Base-by-base conservation (phyloP, 2,888 invertebrate species). In the Matsumyia berberina region DNA sequence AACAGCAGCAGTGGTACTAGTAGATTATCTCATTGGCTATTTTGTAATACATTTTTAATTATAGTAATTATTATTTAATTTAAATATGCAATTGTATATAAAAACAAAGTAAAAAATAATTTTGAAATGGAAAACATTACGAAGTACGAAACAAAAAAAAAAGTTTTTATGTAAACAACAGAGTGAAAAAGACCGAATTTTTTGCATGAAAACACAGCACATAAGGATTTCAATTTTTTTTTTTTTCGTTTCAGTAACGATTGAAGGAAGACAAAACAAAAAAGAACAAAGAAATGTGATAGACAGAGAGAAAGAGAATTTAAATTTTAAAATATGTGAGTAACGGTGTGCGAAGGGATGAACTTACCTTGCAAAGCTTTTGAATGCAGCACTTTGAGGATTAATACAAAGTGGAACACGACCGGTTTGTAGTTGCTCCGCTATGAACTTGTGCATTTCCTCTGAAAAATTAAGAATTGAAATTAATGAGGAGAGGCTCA, bases 311-410 rank as follows among this genome's bases (percentile, higher is more conserved):
- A 66, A 76, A 12, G 31, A 76, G 37, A 42, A 42, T 35, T 42
- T 49, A 2, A 64, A 64, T 51, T 9, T 46, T 31, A 53, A 29
- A 51, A n/a, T 58, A 58, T 8, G 15, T 31, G 33, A 51, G 31
- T 39, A 17, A 31, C 29, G 24, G 15, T n/a, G 51, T 51, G 33
- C 0, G 33, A 55, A 31, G n/a, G 39, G 67, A 11, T 5, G 37
- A 31, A 89, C 95, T 97, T 96, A 99, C 99, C 98, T 99, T 94
- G 98, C 97, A 95, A 99, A 99, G 94, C 98, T 99, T 94, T 99
- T 99, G 95, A 99, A 99, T 92, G 99, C 98, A 92, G 99, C 98
- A 91, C 99, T 99, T 93, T 98, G 98, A 89, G 99, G 99, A 94
- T 99, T 99, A 94, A 99, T 99, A 94, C 99, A 99, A 89, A 99